Evolutionary conservation across 2,888 invertebrate species (phyloP).

Genomic region (Panopea generosa): DNA sequence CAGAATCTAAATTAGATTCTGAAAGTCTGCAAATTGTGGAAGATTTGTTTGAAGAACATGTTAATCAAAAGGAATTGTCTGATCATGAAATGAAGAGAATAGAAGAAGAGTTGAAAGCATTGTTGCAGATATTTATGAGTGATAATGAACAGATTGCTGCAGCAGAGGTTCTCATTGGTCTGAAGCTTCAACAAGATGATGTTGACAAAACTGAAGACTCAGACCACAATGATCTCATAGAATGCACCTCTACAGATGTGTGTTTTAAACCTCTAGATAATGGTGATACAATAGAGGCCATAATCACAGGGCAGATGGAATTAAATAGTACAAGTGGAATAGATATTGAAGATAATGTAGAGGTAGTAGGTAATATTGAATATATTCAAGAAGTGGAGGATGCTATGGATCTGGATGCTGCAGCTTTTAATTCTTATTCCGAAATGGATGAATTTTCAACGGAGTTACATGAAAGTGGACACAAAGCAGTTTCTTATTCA

Average conservation of each 20-base stretch:
- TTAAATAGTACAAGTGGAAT: no score
- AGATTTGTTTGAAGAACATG: constrained; percentile 62
- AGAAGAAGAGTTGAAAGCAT: constrained; percentile 69
- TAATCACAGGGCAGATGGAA: no score
- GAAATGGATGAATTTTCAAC: no score
- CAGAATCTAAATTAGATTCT: constrained; percentile 22
- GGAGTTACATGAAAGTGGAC: no score
- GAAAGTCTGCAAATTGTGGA: constrained; percentile 52
- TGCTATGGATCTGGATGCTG: background rate
- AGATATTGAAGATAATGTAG: background rate
- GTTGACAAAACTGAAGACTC: background rate
- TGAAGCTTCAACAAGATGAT: background rate
- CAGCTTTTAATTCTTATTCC: no score
- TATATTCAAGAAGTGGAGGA: background rate
- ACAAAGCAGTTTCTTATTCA: no score
- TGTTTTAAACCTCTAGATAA: no score
- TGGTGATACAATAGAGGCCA: no score
- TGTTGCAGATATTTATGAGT: constrained; percentile 64
- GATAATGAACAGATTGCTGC: constrained; percentile 52
- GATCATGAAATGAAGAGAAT: constrained; percentile 42
- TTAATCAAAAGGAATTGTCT: constrained; percentile 41
- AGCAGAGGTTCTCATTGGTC: constrained; percentile 51
- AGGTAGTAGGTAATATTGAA: background rate
- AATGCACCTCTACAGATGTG: no score
- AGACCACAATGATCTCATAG: no score